Conservation (phyloP, 2,888 invertebrate genomes). For the Masnerella sp. region DNA sequence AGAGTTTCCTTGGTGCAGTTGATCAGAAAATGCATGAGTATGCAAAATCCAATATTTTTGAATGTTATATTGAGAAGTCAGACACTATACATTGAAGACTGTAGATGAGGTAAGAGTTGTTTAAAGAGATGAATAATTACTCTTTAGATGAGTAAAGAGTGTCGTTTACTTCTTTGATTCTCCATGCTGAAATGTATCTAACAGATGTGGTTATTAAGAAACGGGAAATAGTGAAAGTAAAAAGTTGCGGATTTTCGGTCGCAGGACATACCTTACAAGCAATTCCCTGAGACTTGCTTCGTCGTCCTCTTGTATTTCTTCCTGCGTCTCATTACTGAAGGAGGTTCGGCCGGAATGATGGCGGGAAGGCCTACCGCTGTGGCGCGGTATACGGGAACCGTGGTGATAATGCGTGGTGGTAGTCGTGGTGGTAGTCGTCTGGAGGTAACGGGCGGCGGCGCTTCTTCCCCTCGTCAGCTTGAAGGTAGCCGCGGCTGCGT, state of each 20-base stretch:
- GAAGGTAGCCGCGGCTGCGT: slow-evolving; percentile 76
- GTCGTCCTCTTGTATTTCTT: slow-evolving; percentile 87
- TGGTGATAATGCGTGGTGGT: slow-evolving; percentile 65
- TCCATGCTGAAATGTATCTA: slow-evolving; percentile 19
- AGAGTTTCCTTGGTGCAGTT: too few species aligned
- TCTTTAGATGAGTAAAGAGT: too few species aligned
- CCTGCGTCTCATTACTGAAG: slow-evolving; percentile 89
- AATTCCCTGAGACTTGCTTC: slow-evolving; percentile 96
- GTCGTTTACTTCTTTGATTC: slow-evolving; percentile 14
- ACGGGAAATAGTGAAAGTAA: not conserved
- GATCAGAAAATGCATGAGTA: too few species aligned
- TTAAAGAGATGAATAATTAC: too few species aligned
- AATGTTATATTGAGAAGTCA: too few species aligned
- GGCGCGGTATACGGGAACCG: slow-evolving; percentile 74
- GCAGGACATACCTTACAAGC: slow-evolving; percentile 87
- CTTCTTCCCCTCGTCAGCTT: slow-evolving; percentile 78
- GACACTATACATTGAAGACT: too few species aligned
- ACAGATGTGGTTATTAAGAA: not conserved
- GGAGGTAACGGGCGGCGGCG: slow-evolving; percentile 75
- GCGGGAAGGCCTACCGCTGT: slow-evolving; percentile 73
- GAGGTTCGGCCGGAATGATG: slow-evolving; percentile 79
- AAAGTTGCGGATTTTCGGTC: not conserved
- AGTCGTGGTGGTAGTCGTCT: slow-evolving; percentile 71
- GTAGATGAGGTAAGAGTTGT: too few species aligned
- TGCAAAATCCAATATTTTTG: too few species aligned